Base-by-base conservation (phyloP, 2,888 invertebrate species). In the Nemurella pictetii region DNA sequence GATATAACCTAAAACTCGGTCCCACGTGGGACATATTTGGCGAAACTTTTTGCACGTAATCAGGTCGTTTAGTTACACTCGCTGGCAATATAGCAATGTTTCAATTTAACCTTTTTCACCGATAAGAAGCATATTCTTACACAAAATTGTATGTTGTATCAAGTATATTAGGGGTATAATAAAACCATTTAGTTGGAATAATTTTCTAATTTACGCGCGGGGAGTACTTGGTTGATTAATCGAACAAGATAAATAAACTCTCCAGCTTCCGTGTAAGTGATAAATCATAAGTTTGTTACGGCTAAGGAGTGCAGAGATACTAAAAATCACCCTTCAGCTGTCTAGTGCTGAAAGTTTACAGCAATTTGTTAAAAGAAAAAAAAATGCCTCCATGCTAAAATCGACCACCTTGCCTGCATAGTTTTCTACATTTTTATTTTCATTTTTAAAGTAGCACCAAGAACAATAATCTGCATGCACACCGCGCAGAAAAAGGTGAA, bases 91-190 rank as follows among this genome's bases (percentile, higher is more conserved):
- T 82, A 72, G 82, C 27, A 82, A 82, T 72, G 82, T 72, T 82
- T 82, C 55, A 36, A 82, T 55, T 82, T 27, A 72, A 72, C 82
- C 80, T 35, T 81, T 81, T 29, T 4, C 9, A 36, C 29, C 26
- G 80, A 81, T 81, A 81, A 81, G 80, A 81, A 81, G 35, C 80
- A 25, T 36, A 32, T 35, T 35, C 32, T 81, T 81, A 35, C 32
- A 26, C 36, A 36, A 81, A 30, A 36, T 36, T 81, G 75, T 26
- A 9, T 75, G 26, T 81, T 81, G 32, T 81, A 55, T 55, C 15
- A 55, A 20, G 55, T 55, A 55, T 55, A 55, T 55, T 55, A 55
- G 55, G 26, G 30, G 80, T n/a, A 36, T 81, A 81, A 81, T 81
- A 81, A 81, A 81, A n/a, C 32, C 36, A 26, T 81, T 81, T 30